These are phyloP conservation scores for Hipparchia sbordonii DNA, from an alignment of 2,888 invertebrate species.

Conservation along the genomic window DNA sequence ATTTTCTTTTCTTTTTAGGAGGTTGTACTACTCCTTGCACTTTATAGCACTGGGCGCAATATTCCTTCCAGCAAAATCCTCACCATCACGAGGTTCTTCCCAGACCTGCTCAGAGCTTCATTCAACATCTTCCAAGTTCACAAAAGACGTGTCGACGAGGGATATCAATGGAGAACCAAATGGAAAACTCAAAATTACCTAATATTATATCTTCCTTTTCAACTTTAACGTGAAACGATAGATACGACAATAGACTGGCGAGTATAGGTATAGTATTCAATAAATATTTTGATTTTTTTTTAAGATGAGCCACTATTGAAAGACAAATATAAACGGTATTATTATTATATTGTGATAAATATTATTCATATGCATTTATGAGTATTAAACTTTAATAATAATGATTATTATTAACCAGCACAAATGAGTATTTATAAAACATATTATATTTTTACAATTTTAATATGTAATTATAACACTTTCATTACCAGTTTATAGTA, in stretches of 20 bases:
- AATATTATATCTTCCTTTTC: constrained; percentile 18
- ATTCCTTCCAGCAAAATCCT: constrained; percentile 61
- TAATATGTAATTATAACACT: not conserved
- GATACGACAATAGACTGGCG: constrained; percentile 1
- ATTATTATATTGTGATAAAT: not conserved
- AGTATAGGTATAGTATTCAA: not conserved
- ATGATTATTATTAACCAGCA: not conserved
- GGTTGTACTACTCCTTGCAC: constrained; percentile 80
- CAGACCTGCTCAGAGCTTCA: constrained; percentile 47
- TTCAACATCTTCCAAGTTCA: constrained; percentile 49
- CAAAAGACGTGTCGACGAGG: constrained; percentile 41
- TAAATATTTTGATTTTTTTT: not conserved
- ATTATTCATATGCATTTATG: constrained; percentile 15
- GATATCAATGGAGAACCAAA: constrained; percentile 55
- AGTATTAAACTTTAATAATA: constrained; percentile 6
- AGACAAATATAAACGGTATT: constrained; percentile 12
- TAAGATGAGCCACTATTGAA: constrained; percentile 5
- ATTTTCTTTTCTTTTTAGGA: constrained; percentile 66
- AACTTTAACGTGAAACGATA: not conserved
- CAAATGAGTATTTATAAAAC: not conserved
- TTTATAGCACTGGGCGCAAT: constrained; percentile 75
- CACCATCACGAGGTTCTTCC: constrained; percentile 19
- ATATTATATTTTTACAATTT: constrained; percentile 11
- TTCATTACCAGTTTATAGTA: constrained; percentile 9
- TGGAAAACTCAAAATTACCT: constrained; percentile 54